Conservation (phyloP, 2,888 invertebrate genomes). For the Agonopterix arenella region DNA sequence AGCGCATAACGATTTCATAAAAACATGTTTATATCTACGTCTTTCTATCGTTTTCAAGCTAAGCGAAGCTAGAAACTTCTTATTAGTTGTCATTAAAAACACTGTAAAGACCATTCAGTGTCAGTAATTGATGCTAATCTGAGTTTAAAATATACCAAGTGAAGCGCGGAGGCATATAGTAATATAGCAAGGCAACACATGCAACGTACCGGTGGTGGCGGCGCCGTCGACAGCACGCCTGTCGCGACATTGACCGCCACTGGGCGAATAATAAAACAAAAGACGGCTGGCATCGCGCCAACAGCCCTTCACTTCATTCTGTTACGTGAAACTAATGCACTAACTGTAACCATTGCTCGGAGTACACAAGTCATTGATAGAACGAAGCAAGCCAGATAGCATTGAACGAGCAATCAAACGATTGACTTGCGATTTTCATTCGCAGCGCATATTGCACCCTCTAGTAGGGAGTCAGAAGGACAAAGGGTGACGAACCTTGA, state of each 20-base stretch:
- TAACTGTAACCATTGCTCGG: slow-evolving; percentile 6
- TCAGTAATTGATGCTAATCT: slow-evolving; percentile 4
- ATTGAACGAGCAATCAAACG: slow-evolving; percentile 19
- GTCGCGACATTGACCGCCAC: slow-evolving; percentile 75
- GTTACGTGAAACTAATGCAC: background rate
- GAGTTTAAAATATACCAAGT: slow-evolving; percentile 36
- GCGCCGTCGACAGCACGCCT: slow-evolving; percentile 46
- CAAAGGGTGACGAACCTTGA: slow-evolving; percentile 26
- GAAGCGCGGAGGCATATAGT: slow-evolving; percentile 23
- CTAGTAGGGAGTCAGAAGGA: slow-evolving; percentile 22
- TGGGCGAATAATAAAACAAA: slow-evolving; percentile 70
- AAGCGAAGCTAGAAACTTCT: no score
- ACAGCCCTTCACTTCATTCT: slow-evolving; percentile 59
- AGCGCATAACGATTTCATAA: no score
- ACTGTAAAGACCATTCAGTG: background rate
- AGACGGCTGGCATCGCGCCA: slow-evolving; percentile 67
- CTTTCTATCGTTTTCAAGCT: no score
- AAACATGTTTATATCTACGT: no score
- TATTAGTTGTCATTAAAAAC: no score
- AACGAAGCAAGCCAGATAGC: slow-evolving; percentile 21
- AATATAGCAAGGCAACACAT: slow-evolving; percentile 41
- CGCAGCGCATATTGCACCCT: slow-evolving; percentile 42
- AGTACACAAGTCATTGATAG: slow-evolving; percentile 12
- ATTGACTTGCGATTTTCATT: slow-evolving; percentile 37
- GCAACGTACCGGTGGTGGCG: slow-evolving; percentile 45